These are phyloP conservation scores for Pterostichus niger DNA, from an alignment of 2,888 invertebrate genomes.

Conservation along the genomic window DNA sequence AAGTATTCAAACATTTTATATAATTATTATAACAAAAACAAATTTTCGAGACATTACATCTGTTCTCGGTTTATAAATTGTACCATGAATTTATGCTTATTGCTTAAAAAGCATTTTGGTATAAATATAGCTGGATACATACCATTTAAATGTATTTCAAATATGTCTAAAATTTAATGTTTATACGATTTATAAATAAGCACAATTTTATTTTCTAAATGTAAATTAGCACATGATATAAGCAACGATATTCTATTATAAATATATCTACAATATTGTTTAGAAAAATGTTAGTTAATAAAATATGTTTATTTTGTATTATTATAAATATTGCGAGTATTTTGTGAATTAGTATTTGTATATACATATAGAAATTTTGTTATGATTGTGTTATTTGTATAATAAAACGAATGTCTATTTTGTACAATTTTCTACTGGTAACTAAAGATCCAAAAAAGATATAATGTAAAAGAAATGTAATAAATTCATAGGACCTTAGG, in stretches of 20 bases:
- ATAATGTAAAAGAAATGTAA: no score
- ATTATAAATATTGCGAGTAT: no score
- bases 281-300: no score
- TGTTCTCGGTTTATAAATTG: slow-evolving; percentile 10
- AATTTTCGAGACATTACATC: slow-evolving; percentile 7
- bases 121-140: slow-evolving; percentile 20
- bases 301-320: no score
- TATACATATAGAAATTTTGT: no score
- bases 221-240: neutral
- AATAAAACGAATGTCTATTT: no score
- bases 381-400: no score
- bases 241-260: neutral
- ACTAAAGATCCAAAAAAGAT: no score
- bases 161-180: slow-evolving; percentile 9
- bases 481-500: no score
- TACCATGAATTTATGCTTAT: slow-evolving; percentile 39
- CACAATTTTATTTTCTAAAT: slow-evolving; percentile 3
- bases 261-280: neutral
- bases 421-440: no score
- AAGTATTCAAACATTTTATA: slow-evolving; percentile 28
- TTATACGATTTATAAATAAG: slow-evolving; percentile 23
- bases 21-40: neutral
- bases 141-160: slow-evolving; percentile 27
- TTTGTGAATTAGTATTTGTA: no score
- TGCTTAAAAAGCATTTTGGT: slow-evolving; percentile 32